Evolutionary conservation across 2,888 invertebrate genomes (phyloP).

Genomic region (Chelonus formosanus): DNA sequence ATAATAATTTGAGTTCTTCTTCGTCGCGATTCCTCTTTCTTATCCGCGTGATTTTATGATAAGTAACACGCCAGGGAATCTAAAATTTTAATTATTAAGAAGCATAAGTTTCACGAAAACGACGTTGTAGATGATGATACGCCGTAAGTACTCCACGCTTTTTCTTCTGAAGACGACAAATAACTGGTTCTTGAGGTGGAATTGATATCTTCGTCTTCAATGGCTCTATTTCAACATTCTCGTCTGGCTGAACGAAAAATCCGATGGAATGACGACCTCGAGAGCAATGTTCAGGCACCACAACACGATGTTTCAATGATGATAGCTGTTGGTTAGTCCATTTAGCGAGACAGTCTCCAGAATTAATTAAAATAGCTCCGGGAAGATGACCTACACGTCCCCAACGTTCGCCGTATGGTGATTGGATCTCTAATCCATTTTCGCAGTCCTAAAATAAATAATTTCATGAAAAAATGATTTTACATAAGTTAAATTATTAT

Average conservation of each 20-base stretch:
- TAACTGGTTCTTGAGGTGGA: slow-evolving; percentile 56
- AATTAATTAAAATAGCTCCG: slow-evolving; percentile 79
- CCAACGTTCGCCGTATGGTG: slow-evolving; percentile 75
- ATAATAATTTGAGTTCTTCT: slow-evolving; percentile 9
- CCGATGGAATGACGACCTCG: slow-evolving; percentile 79
- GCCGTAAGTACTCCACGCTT: slow-evolving; percentile 73
- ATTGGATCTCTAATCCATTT: slow-evolving; percentile 78
- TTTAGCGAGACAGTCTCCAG: slow-evolving; percentile 77
- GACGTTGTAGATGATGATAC: slow-evolving; percentile 76
- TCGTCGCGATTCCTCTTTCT: slow-evolving; percentile 12
- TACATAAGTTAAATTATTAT: too few relatives aligned
- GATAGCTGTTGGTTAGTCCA: slow-evolving; percentile 79
- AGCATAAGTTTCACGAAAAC: slow-evolving; percentile 76
- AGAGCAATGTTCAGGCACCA: slow-evolving; percentile 74
- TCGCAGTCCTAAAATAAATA: slow-evolving; percentile 71
- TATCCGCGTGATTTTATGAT: slow-evolving; percentile 14
- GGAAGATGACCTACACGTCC: slow-evolving; percentile 79
- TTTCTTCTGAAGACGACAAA: slow-evolving; percentile 65
- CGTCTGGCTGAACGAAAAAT: slow-evolving; percentile 80
- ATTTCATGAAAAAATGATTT: not conserved
- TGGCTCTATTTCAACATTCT: slow-evolving; percentile 67
- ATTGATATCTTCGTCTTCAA: slow-evolving; percentile 65
- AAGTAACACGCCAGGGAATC: slow-evolving; percentile 29
- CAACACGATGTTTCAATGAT: slow-evolving; percentile 78
- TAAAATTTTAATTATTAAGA: slow-evolving; percentile 52